phyloP scores from a whole-genome alignment of 2,113 vertebrate species.

The Trochalopteron elliotii region DNA sequence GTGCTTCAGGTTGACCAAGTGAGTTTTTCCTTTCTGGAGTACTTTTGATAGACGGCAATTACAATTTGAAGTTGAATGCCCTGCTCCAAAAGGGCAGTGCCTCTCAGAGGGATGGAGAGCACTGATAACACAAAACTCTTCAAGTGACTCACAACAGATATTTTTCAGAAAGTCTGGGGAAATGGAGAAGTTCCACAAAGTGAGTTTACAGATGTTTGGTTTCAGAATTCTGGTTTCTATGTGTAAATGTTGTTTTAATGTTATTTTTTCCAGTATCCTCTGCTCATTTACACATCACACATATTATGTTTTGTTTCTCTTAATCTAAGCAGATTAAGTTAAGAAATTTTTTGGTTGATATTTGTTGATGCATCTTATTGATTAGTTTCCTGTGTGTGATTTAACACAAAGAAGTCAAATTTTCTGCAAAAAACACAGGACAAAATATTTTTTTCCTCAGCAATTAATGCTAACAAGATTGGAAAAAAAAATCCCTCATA shows the following conservation, averaged over 20 bases:
- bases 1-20: background rate
- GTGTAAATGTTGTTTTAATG: background rate
- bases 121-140: background rate
- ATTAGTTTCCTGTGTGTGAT: background rate
- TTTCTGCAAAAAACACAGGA: background rate
- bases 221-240: background rate
- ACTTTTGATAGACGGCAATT: background rate
- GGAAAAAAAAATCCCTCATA: background rate
- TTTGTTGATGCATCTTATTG: background rate
- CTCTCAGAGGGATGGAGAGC: background rate
- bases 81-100: background rate
- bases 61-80: background rate
- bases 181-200: background rate
- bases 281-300: background rate
- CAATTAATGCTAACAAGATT: background rate
- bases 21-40: background rate
- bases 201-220: background rate
- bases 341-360: background rate
- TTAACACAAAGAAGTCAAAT: background rate
- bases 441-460: background rate
- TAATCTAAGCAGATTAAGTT: background rate
- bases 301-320: background rate
- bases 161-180: background rate
- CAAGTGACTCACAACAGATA: background rate
- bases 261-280: background rate